Conservation (phyloP, 1,140 invertebrate genomes). For the Paralvinella palmiformis region DNA sequence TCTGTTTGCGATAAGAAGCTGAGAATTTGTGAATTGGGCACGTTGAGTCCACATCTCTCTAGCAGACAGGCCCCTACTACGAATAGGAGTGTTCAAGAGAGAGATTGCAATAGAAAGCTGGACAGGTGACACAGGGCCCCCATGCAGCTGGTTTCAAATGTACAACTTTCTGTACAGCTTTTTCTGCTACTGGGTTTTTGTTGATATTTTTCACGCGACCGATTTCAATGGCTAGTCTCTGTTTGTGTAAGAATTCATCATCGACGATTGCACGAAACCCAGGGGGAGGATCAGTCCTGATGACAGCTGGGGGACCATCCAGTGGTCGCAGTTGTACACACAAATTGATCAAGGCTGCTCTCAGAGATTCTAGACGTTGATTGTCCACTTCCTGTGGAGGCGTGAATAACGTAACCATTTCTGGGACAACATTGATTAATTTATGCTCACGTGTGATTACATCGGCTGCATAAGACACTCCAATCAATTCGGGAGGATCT, state of each 20-base stretch:
- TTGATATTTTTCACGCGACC: not conserved
- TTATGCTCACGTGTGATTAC: not conserved
- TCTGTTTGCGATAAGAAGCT: no score
- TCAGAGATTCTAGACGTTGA: not conserved
- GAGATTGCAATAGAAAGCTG: no score
- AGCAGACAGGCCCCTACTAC: not conserved
- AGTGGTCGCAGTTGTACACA: not conserved
- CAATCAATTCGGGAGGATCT: not conserved
- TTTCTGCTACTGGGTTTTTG: not conserved
- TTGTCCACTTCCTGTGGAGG: not conserved
- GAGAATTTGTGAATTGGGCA: not conserved
- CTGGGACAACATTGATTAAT: not conserved
- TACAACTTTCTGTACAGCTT: not conserved
- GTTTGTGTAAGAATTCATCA: constrained; percentile 15
- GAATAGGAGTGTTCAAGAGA: not conserved
- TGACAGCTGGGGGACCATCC: not conserved
- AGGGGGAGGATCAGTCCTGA: not conserved
- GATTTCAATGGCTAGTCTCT: constrained; percentile 8
- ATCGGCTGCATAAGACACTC: not conserved
- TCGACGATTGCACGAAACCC: constrained; percentile 12
- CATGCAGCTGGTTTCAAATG: not conserved
- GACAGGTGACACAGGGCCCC: not conserved
- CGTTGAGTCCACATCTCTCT: not conserved
- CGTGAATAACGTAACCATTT: not conserved
- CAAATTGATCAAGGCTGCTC: not conserved